These are phyloP conservation scores for Muscicapa comitata DNA, from an alignment of 2,797 vertebrate genomes.

Conservation along the genomic window DNA sequence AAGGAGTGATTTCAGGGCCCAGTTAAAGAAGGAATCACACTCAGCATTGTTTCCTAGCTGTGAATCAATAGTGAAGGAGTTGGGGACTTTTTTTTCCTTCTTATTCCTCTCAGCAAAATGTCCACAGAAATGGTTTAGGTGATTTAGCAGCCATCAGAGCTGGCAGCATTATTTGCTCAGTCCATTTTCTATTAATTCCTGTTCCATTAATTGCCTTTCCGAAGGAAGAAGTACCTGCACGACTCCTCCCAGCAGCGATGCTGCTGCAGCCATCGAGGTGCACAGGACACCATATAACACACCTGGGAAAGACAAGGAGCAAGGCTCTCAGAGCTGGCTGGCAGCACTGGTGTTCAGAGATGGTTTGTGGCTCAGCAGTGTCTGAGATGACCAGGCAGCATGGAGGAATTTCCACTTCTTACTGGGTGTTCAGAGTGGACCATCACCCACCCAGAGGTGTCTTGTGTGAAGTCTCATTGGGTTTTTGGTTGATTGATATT, in stretches of 20 bases:
- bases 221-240: constrained; percentile 76
- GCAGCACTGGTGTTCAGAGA: no score
- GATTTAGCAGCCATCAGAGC: neutral
- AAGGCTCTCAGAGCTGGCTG: neutral
- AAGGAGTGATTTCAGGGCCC: neutral
- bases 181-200: neutral
- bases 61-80: neutral
- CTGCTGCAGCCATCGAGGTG: constrained; percentile 79
- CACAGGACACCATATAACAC: constrained; percentile 79
- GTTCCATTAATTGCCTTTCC: neutral
- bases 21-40: neutral
- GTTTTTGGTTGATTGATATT: neutral
- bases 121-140: neutral
- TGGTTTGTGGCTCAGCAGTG: neutral
- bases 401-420: neutral
- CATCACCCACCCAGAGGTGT: neutral
- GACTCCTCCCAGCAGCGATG: constrained; percentile 80
- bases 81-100: fast-evolving
- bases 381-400: neutral
- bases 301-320: constrained; percentile 63
- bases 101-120: neutral
- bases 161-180: neutral
- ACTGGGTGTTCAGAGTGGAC: neutral
- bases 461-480: fast-evolving
- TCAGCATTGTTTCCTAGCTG: neutral